Base-by-base conservation (phyloP, 1,140 invertebrate species). In the Zaprionus nigranus region DNA sequence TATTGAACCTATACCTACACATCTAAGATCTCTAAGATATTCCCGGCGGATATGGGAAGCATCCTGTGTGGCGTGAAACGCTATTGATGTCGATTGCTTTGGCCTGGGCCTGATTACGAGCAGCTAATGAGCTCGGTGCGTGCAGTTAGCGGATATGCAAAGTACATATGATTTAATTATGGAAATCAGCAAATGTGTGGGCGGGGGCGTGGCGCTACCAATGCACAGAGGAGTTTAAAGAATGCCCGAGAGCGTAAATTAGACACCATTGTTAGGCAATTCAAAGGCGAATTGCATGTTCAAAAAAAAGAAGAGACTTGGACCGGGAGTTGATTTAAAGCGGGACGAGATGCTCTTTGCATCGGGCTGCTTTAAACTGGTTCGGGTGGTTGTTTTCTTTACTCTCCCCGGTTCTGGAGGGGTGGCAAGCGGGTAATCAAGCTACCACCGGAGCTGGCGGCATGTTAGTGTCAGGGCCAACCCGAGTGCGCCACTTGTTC, bases 141-240 rank as follows among this genome's bases (percentile, higher is more conserved):
- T 77, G 72, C 78, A 67, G 75, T 81, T 87, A 79, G 43, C 46
- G 68, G 26, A 85, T 90, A 88, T 90, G 84, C 85, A 88, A 90
- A 88, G 24, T 77, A 77, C 57, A 88, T 88, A 90, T 90, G 84
- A 88, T 88, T 88, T 88, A 88, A 88, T 88, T 88, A 88, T 72
- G 81, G 58, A 70, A 67, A 66, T 68, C 75, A 74, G 59, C 36
- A 54, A 40, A 54, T 43, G 13, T 43, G 46, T 51, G 43, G n/a
- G 43, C 2, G 20, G 15, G 36, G 49, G 46, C 36, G 64, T 53
- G 68, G 15, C 5, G 2, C 38, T n/a, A n/a, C n/a, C 49, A 88
- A 90, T 87, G 77, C 83, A 90, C 85, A 58, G 61, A 84, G 84
- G 84, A 90, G 38, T 75, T n/a, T 24, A 43, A 49, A 65, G 38